Conservation (phyloP, 2,113 vertebrate genomes). For the Melozone crissalis region DNA sequence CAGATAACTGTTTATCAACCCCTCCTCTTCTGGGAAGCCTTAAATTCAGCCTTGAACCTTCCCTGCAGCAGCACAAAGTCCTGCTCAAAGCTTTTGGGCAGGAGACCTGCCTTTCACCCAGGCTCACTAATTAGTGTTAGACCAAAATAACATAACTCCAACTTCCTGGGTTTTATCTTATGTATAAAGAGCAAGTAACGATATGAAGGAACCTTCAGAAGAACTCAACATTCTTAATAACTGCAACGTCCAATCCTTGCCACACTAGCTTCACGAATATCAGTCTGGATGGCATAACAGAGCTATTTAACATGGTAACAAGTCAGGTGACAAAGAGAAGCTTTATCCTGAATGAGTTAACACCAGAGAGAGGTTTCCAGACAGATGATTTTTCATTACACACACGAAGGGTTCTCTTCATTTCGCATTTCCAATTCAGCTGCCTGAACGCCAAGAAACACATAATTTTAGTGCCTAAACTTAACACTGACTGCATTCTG, state of each 20-base stretch:
- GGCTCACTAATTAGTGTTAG: background rate
- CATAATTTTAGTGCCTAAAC: background rate
- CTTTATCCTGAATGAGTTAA: background rate
- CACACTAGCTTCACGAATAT: background rate
- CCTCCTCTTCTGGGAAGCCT: background rate
- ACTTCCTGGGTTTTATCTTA: background rate
- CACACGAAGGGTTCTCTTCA: background rate
- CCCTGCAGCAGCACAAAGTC: background rate
- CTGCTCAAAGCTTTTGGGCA: background rate
- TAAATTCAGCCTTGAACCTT: background rate
- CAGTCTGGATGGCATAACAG: background rate
- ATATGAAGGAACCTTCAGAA: background rate
- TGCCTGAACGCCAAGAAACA: background rate
- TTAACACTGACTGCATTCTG: background rate
- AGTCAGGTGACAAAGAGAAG: background rate
- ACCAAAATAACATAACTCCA: background rate
- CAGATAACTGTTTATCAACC: background rate
- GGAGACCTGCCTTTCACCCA: background rate
- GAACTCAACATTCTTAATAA: background rate
- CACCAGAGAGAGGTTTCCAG: background rate
- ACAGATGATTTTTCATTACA: background rate
- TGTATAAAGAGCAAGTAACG: fast-evolving
- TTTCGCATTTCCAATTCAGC: background rate
- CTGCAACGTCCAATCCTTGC: background rate
- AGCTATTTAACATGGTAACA: background rate